Base-by-base conservation (phyloP, 2,888 invertebrate genomes). In the Eupithecia abbreviata region DNA sequence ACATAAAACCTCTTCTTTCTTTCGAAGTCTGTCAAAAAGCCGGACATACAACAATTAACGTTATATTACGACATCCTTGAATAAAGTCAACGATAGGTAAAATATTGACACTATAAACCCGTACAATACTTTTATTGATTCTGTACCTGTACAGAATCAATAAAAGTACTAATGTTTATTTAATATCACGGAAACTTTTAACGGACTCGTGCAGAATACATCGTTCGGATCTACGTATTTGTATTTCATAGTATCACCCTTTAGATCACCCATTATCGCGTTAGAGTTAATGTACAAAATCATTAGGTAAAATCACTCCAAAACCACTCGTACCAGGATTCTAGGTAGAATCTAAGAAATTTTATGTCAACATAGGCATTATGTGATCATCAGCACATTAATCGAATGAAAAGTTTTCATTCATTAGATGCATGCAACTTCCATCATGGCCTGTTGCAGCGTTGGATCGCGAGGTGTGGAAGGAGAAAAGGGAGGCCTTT, bases 161-260 rank as follows among this genome's bases (percentile, higher is more conserved):
- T n/a, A n/a, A n/a, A n/a, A n/a, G n/a, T 69, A 43, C 68, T 68
- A 69, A 69, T 69, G 69, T 43, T 69, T 69, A 69, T 69, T 69
- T 69, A 69, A 69, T 69, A 69, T 69, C 69, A 69, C 69, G 69
- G 69, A 69, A 69, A 69, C 69, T 47, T 69, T 69, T 47, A 69
- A 47, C 69, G 10, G 69, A 45, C 6, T 68, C 66, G 66, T 66
- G 42, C 42, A 42, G 66, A 66, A 42, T 42, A 66, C 66, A 15
- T 42, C 42, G 66, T 15, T 45, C 41, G 42, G 1, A 42, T 15
- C 66, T 42, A 30, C 30, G 30, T 30, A 18, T 66, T 66, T 66
- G 66, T 66, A 42, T 66, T 66, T 66, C 42, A 66, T 42, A 66
- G n/a, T 66, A 66, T 15, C 66, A 66, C 66, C 66, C 42, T 66